Percentiles rank a stretch among this genome's conserved stretches.
Conservation (phyloP, 2,113 vertebrate genomes). For the Oreotrochilus melanogaster region DNA sequence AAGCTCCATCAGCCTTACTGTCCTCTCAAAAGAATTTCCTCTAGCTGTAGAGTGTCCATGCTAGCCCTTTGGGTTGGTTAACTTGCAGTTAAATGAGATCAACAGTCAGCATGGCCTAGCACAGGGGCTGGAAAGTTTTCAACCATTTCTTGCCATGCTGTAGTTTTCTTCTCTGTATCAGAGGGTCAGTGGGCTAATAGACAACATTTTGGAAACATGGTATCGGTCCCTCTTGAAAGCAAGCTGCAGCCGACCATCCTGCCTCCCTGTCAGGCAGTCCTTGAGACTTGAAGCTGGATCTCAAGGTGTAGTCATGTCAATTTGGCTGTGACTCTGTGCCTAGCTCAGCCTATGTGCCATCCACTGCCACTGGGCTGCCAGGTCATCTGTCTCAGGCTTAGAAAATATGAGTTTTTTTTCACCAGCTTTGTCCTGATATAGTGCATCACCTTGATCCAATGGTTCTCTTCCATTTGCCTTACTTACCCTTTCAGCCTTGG, state of each 20-base stretch:
- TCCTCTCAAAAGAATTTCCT: not conserved
- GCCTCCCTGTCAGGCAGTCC: fast-evolving
- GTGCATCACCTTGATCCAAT: not conserved
- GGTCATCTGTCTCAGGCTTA: not conserved
- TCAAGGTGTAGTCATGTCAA: not conserved
- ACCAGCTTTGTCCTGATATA: not conserved
- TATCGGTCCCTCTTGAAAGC: not conserved
- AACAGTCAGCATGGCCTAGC: not conserved
- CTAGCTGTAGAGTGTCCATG: not conserved
- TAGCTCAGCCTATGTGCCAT: not conserved
- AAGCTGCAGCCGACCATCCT: fast-evolving
- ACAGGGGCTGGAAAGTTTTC: not conserved
- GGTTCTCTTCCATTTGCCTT: not conserved
- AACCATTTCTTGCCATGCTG: not conserved
- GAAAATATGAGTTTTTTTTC: not conserved
- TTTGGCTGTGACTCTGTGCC: not conserved
- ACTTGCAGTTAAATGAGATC: not conserved
- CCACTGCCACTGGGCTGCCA: not conserved
- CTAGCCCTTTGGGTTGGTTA: not conserved
- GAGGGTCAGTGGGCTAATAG: not conserved
- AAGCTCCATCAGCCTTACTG: not conserved
- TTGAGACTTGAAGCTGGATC: not conserved
- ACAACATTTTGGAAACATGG: not conserved
- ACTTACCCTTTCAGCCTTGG: not conserved
- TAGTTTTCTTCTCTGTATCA: not conserved